A percentile compares a stretch with the other conserved stretches of the same genome.
phyloP scores from a whole-genome alignment of 2,888 invertebrate genomes.

The Andrena bucephala region DNA sequence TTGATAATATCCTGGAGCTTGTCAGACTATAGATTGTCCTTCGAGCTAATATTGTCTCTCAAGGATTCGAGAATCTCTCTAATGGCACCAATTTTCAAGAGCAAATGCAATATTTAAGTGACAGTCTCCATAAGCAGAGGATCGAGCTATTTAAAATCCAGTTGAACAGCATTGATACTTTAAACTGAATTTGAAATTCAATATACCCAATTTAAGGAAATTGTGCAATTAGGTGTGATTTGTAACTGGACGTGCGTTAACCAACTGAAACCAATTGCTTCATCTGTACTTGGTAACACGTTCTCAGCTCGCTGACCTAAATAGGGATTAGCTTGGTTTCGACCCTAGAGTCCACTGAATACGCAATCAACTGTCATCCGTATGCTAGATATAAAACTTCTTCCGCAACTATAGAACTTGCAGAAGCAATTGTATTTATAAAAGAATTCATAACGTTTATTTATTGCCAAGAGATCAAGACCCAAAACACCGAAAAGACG shows the following conservation, averaged over 20 bases:
- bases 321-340: too few species aligned
- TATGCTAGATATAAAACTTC: too few species aligned
- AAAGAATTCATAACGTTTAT: background rate
- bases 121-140: background rate
- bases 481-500: background rate
- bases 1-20: conserved; percentile 44
- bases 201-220: background rate
- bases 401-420: too few species aligned
- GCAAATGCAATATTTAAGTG: background rate
- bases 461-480: background rate
- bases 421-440: too few species aligned
- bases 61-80: background rate
- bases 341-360: too few species aligned
- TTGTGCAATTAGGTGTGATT: background rate
- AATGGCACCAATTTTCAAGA: background rate
- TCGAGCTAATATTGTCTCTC: conserved; percentile 21
- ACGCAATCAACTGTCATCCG: too few species aligned
- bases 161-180: too few species aligned
- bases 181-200: too few species aligned
- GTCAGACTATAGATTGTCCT: conserved; percentile 15
- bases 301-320: background rate
- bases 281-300: background rate
- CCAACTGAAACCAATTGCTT: background rate
- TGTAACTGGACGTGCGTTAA: background rate
- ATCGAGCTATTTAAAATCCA: background rate